A percentile compares a stretch with the other conserved stretches of the same genome.
Conservation (phyloP, 2,888 invertebrate species). For the Lacanobia wlatinum region DNA sequence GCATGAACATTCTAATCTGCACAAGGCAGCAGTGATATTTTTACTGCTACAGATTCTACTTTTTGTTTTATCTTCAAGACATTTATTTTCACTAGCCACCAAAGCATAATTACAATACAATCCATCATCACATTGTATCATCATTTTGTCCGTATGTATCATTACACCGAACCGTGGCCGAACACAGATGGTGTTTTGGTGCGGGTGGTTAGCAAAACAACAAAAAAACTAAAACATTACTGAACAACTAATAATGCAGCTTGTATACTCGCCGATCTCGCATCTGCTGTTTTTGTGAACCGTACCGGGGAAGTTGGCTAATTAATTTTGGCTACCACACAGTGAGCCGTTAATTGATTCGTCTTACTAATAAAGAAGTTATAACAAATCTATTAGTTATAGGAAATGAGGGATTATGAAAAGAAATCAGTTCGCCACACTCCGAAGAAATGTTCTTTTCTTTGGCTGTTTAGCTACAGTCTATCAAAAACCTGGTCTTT, state of each 20-base stretch:
- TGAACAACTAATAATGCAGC: conserved; percentile 86
- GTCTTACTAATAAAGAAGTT: conserved; percentile 81
- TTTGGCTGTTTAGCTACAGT: background rate
- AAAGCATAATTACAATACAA: conserved; percentile 37
- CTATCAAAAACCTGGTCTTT: background rate
- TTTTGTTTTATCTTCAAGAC: background rate
- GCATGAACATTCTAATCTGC: background rate
- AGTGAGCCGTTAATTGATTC: conserved; percentile 84
- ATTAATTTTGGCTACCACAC: conserved; percentile 86
- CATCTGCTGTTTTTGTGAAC: conserved; percentile 89
- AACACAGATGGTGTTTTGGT: conserved; percentile 87
- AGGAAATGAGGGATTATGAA: conserved; percentile 67
- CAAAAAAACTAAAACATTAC: conserved; percentile 83
- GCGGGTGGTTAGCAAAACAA: conserved; percentile 82
- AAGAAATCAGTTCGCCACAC: conserved; percentile 41
- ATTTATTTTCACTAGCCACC: background rate
- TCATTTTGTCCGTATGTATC: conserved; percentile 71
- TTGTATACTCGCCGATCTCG: conserved; percentile 76
- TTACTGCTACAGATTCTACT: background rate
- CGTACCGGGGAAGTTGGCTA: conserved; percentile 81
- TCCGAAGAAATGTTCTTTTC: background rate
- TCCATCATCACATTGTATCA: conserved; percentile 40
- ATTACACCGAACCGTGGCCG: conserved; percentile 75
- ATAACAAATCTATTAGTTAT: conserved; percentile 76
- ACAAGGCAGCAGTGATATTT: background rate